Evolutionary conservation across 2,797 vertebrate species (phyloP).

Genomic region (Tadarida brasiliensis): DNA sequence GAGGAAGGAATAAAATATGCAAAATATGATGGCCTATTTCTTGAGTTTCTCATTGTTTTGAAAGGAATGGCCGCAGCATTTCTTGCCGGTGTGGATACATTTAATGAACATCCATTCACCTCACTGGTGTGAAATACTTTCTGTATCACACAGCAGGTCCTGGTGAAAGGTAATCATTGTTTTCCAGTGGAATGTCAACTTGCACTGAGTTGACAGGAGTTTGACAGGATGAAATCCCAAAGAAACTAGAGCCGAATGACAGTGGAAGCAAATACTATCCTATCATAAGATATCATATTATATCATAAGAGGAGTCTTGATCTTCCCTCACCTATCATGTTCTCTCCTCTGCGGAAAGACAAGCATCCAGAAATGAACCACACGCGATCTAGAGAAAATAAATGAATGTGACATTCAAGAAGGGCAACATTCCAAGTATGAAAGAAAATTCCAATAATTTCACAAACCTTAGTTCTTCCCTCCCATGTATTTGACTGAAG

Average conservation of each 20-base stretch:
- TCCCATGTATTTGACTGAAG: background rate
- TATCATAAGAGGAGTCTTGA: slow-evolving; percentile 77
- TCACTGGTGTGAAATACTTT: slow-evolving; percentile 76
- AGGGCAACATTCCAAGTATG: slow-evolving; percentile 61
- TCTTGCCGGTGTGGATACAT: slow-evolving; percentile 34
- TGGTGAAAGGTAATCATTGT: slow-evolving; percentile 83
- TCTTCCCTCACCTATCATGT: slow-evolving; percentile 69
- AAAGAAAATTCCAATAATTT: slow-evolving; percentile 49
- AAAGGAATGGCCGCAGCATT: background rate
- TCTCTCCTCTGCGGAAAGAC: slow-evolving; percentile 52
- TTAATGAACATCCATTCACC: slow-evolving; percentile 75
- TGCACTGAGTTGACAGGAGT: slow-evolving; percentile 60
- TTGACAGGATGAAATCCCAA: slow-evolving; percentile 79
- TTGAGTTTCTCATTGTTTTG: slow-evolving; percentile 34
- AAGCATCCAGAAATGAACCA: slow-evolving; percentile 8
- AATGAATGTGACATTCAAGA: background rate
- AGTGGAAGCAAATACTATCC: slow-evolving; percentile 72
- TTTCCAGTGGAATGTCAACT: slow-evolving; percentile 85
- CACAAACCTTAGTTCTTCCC: slow-evolving; percentile 15
- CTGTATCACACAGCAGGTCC: slow-evolving; percentile 73
- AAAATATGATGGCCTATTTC: background rate
- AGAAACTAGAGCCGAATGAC: slow-evolving; percentile 83
- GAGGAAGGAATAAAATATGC: background rate
- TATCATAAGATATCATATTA: slow-evolving; percentile 27
- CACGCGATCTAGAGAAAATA: background rate